Base-by-base conservation (phyloP, 1,140 invertebrate genomes). In the Mamestra configurata region DNA sequence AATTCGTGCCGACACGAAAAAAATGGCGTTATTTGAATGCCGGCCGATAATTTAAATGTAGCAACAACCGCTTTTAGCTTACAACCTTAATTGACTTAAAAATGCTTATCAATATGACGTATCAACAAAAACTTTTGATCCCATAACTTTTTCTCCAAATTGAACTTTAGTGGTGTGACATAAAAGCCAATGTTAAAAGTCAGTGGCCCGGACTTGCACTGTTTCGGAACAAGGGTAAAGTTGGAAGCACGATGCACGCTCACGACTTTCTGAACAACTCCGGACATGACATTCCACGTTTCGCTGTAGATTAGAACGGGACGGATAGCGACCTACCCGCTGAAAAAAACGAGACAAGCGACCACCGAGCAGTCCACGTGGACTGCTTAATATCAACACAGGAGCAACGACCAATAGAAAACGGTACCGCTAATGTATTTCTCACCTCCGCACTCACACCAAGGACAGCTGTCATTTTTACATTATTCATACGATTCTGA, bases 51-150 rank as follows among this genome's bases (percentile, higher is more conserved):
- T 95, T 95, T 95, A 95, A 95, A 95, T 95, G 93, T 95, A 95
- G 92, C 91, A 94, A 95, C 93, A 95, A 94, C 92, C 88, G 92
- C 93, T 93, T 94, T 94, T 94, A 94, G 92, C 93, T 93, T 94
- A 94, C 93, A 94, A 94, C 92, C 93, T 93, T 94, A 94, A 94
- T 94, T 94, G 93, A 94, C 93, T 94, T 94, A 94, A 94, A 94
- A 94, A 94, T 94, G 92, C 91, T 94, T 94, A 94, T 94, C 92
- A 93, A 94, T 94, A 90, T 83, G 75, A 82, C 71, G 46, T 76
- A 76, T 70, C 73, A 55, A 82, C 71, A 84, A 77, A 83, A 88
- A 79, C 85, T 80, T 86, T 89, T 86, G 40, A 84, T 84, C 79
- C 79, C 81, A 66, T 46, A 73, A 27, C 15, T 8, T 7, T 10